These are phyloP conservation scores for Abrostola tripartita DNA, from an alignment of 2,888 invertebrate species.

Conservation along the genomic window DNA sequence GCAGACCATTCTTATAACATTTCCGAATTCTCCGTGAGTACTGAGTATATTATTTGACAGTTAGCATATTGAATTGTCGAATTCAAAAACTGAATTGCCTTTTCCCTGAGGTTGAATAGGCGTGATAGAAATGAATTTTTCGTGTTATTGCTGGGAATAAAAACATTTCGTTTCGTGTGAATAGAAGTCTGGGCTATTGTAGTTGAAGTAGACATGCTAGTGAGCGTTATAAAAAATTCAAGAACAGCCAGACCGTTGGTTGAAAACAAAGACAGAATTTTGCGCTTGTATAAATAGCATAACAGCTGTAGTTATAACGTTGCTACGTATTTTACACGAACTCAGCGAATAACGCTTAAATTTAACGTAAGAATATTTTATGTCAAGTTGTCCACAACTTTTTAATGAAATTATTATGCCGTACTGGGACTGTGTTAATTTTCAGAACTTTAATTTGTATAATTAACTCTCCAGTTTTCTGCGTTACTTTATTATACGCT, in stretches of 20 bases:
- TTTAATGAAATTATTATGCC: conserved; percentile 35
- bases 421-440: conserved; percentile 11
- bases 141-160: conserved; percentile 15
- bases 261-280: conserved; percentile 43
- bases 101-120: not conserved
- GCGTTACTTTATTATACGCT: not conserved
- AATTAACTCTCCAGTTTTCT: conserved; percentile 6
- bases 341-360: conserved; percentile 20
- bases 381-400: conserved; percentile 26
- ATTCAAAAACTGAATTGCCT: conserved; percentile 3
- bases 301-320: conserved; percentile 24
- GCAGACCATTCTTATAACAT: conserved; percentile 11
- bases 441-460: conserved; percentile 11
- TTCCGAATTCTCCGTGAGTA: conserved; percentile 9
- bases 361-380: conserved; percentile 19
- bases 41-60: conserved; percentile 6
- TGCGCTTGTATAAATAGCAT: conserved; percentile 30
- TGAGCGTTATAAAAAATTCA: conserved; percentile 50
- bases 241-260: conserved; percentile 31
- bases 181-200: conserved; percentile 38
- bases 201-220: conserved; percentile 33
- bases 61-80: conserved; percentile 15
- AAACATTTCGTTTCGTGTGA: conserved; percentile 30
- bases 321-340: conserved; percentile 30
- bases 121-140: not conserved